A percentile compares a stretch with the other conserved stretches of the same genome.
These are phyloP conservation scores for Phrixothrix hirtus DNA, from an alignment of 2,888 invertebrate species.

Conservation along the genomic window DNA sequence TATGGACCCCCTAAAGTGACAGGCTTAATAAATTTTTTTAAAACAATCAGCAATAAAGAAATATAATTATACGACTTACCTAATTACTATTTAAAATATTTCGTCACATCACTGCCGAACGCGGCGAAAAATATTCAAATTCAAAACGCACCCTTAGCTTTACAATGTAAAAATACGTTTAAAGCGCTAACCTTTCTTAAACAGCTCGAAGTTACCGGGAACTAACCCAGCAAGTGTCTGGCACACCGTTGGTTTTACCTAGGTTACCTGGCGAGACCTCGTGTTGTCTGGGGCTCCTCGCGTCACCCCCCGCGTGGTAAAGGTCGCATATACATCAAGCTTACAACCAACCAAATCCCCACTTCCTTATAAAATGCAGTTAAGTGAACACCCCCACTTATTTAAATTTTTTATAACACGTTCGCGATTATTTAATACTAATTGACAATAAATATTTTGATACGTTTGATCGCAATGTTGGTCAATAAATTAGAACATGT, in stretches of 20 bases:
- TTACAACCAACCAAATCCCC: constrained; percentile 5
- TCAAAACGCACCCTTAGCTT: too few species aligned
- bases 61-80: too few species aligned
- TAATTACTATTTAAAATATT: too few species aligned
- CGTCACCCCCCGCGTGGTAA: constrained; percentile 39
- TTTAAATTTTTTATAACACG: neutral
- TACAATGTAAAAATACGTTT: constrained; percentile 1
- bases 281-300: constrained; percentile 39
- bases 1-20: too few species aligned
- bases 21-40: too few species aligned
- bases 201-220: constrained; percentile 39
- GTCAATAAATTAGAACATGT: too few species aligned
- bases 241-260: constrained; percentile 43
- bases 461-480: neutral
- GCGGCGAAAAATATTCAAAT: too few species aligned
- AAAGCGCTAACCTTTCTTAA: constrained; percentile 17
- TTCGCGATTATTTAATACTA: neutral
- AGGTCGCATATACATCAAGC: constrained; percentile 32
- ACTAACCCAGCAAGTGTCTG: constrained; percentile 46
- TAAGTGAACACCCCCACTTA: neutral
- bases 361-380: neutral
- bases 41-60: too few species aligned
- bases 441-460: neutral
- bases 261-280: constrained; percentile 42
- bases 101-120: too few species aligned